Evolutionary conservation across 2,797 vertebrate genomes (phyloP), one percentile per base, ranked within the genome.

Genomic region (Parambassis ranga): DNA sequence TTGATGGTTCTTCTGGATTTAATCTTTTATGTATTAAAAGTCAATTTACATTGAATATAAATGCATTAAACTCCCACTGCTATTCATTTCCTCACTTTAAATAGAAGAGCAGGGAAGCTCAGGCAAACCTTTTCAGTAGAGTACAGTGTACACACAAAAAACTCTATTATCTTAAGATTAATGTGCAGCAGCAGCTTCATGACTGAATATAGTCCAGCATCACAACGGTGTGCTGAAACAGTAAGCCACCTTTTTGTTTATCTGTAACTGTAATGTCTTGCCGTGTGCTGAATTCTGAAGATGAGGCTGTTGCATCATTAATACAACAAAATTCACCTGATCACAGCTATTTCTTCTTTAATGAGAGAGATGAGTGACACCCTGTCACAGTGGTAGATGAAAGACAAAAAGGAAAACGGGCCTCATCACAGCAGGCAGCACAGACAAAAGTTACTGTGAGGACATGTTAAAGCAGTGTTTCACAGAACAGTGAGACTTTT

Each of bases 21-120:
- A 74, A 81, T 85, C 52, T 84, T 76, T 81, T 59, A 35, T 65
- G 63, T 67, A 80, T 76, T 79, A 81, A 81, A 82, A 79, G 68
- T 66, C 43, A 79, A 81, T 78, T 80, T 77, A 39, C 57, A 44
- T 55, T 20, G 33, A 70, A 65, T 47, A 65, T 31, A 28, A 64
- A 55, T 37, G 37, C 49, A 79, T 76, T 61, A 79, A 76, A 83
- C 51, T 65, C 60, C 53, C 67, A 69, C 51, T 48, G 42, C 33
- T 68, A 62, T 53, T 79, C 5, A 58, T 79, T 59, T 51, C 8
- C 15, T 31, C 24, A 22, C 28, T 62, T 65, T 48, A 28, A 39
- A 49, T 58, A 52, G 19, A 75, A 31, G 39, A 71, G 52, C 36
- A 46, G 33, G 18, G 24, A n/a, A 55, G 60, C 22, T 11, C n/a